Percentiles rank a stretch among this genome's conserved stretches.
phyloP scores from a whole-genome alignment of 92 coral and sea anemone genomes.

The Phenganax marumi region DNA sequence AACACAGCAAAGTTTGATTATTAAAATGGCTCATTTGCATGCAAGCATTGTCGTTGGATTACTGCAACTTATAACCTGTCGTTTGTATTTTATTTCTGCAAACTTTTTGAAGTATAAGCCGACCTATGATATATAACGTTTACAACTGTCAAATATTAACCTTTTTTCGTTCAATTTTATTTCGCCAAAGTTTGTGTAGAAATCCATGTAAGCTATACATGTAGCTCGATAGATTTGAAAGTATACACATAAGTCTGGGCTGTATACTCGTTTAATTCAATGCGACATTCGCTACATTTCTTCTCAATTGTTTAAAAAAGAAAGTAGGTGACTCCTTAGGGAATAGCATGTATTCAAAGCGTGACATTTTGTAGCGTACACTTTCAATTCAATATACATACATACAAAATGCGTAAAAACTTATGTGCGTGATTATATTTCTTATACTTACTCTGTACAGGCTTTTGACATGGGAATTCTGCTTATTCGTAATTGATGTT shows the following conservation, averaged over 20 bases:
- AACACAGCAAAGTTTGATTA: not conserved
- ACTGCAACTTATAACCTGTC: not conserved
- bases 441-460: conserved; percentile 86
- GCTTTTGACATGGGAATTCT: conserved; percentile 96
- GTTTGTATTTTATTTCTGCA: too few species aligned
- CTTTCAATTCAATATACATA: too few species aligned
- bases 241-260: not conserved
- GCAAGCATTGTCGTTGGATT: not conserved
- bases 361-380: too few species aligned
- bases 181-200: too few species aligned
- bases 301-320: too few species aligned
- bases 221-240: not conserved
- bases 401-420: not conserved
- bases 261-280: not conserved
- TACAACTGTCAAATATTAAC: too few species aligned
- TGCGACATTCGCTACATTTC: too few species aligned
- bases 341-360: too few species aligned
- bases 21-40: conserved; percentile 14
- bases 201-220: not conserved
- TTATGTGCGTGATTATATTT: not conserved
- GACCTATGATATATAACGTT: too few species aligned
- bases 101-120: too few species aligned
- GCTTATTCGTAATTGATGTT: conserved; percentile 83
- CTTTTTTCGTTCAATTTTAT: too few species aligned
- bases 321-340: too few species aligned